Conservation (phyloP, 2,797 vertebrate species). For the Clarias pachynema region DNA sequence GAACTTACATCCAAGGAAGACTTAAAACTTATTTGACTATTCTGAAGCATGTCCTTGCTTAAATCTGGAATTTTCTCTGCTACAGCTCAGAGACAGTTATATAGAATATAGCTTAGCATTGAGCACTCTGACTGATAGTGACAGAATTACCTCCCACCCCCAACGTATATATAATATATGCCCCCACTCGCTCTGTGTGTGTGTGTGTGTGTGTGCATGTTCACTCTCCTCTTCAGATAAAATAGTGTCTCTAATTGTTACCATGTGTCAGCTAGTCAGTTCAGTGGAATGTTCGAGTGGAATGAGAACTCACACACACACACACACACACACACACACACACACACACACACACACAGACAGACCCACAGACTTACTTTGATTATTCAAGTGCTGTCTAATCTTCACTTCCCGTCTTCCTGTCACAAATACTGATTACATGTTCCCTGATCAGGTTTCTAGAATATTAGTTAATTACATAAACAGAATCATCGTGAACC, state of each 20-base stretch:
- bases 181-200: conserved; percentile 21
- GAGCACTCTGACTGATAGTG: neutral
- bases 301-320: conserved; percentile 48
- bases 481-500: neutral
- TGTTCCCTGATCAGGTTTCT: neutral
- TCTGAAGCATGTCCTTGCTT: neutral
- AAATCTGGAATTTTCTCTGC: neutral
- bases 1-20: neutral
- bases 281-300: conserved; percentile 69
- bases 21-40: neutral
- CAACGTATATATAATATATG: neutral
- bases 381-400: neutral
- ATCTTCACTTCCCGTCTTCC: conserved; percentile 1
- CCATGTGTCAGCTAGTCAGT: conserved; percentile 77
- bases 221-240: conserved; percentile 44
- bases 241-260: conserved; percentile 70
- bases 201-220: conserved; percentile 4
- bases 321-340: conserved; percentile 36
- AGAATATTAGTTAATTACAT: neutral
- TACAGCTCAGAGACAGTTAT: neutral
- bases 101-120: neutral
- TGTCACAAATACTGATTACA: conserved; percentile 11
- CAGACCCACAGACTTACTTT: conserved; percentile 27
- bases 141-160: neutral
- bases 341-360: conserved; percentile 31